Conservation (phyloP, 1,140 invertebrate species). For the Dolichoris vasculosae region DNA sequence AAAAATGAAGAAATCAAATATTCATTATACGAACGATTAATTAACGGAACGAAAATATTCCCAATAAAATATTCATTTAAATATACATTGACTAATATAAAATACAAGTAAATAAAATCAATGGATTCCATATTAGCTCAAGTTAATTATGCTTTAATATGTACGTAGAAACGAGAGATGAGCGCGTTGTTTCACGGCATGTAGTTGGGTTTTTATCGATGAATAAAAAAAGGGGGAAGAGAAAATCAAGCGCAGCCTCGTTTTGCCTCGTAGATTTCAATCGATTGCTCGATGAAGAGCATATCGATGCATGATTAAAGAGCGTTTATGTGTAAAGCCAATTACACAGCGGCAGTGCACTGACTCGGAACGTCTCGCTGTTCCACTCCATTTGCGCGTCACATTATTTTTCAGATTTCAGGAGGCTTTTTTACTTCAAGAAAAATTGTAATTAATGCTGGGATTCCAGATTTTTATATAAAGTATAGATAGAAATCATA, state of each 20-base stretch:
- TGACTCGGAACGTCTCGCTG: conserved; percentile 26
- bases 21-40: not conserved
- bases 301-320: conserved; percentile 50
- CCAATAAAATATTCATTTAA: not conserved
- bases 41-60: not conserved
- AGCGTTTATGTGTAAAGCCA: conserved; percentile 50
- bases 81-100: not conserved
- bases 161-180: conserved; percentile 49
- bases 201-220: conserved; percentile 36
- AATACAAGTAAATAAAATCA: conserved; percentile 18
- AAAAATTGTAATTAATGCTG: not conserved
- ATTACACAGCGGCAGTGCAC: conserved; percentile 26
- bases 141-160: conserved; percentile 14
- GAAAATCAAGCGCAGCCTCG: conserved; percentile 33
- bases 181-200: conserved; percentile 8
- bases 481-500: not conserved
- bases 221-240: conserved; percentile 2
- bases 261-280: conserved; percentile 49
- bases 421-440: not conserved
- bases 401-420: conserved; percentile 13
- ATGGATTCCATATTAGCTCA: not conserved
- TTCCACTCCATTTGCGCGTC: conserved; percentile 34
- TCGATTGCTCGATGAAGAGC: conserved; percentile 37
- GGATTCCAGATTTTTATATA: not conserved
- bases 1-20: not conserved